phyloP scores from a whole-genome alignment of 2,113 vertebrate genomes.

The Polypterus senegalus region DNA sequence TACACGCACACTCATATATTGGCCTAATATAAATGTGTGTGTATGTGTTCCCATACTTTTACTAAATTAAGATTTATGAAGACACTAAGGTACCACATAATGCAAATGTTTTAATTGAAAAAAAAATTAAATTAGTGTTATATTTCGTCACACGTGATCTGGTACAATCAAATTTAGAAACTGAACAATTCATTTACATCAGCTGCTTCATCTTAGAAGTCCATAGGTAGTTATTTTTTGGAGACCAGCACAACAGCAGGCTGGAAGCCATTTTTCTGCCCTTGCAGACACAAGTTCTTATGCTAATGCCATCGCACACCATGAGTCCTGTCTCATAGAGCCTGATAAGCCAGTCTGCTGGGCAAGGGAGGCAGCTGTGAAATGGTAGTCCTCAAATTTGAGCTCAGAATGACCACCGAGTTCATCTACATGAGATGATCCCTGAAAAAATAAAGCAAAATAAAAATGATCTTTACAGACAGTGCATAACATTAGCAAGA shows the following conservation, averaged over 20 bases:
- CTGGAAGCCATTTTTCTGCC: too few relatives aligned
- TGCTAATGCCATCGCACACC: slow-evolving; percentile 80
- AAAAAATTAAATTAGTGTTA: too few relatives aligned
- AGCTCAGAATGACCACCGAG: slow-evolving; percentile 60
- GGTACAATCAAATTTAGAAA: not conserved
- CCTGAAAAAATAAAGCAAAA: slow-evolving; percentile 32
- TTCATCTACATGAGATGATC: slow-evolving; percentile 40
- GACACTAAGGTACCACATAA: slow-evolving; percentile 16
- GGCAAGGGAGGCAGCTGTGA: slow-evolving; percentile 48
- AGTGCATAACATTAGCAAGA: too few relatives aligned
- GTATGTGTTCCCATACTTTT: too few relatives aligned
- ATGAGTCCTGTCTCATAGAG: slow-evolving; percentile 60
- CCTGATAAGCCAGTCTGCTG: slow-evolving; percentile 50
- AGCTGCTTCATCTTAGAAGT: slow-evolving; percentile 17
- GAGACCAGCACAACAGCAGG: slow-evolving; percentile 9
- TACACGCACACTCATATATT: too few relatives aligned
- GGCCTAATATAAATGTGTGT: too few relatives aligned
- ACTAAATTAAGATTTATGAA: slow-evolving; percentile 4
- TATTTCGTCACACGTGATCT: not conserved
- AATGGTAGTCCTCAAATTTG: slow-evolving; percentile 82
- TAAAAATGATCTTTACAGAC: too few relatives aligned
- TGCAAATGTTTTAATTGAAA: slow-evolving; percentile 7
- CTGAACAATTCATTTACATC: slow-evolving; percentile 11
- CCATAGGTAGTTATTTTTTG: slow-evolving; percentile 29
- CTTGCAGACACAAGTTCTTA: slow-evolving; percentile 34